phyloP scores from a whole-genome alignment of 2,888 invertebrate genomes.

The Ernsta delagoae region DNA sequence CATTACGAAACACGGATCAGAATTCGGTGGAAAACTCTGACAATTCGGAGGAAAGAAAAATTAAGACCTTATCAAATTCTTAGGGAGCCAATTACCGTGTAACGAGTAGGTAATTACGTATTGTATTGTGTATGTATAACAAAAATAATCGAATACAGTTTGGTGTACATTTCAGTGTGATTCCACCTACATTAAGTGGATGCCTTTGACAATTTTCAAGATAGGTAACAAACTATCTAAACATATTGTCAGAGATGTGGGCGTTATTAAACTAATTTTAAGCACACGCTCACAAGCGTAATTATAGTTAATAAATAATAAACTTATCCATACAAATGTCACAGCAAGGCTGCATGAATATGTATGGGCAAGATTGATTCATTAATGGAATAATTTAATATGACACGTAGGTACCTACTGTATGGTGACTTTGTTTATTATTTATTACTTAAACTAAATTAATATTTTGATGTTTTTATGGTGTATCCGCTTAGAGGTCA shows the following conservation, averaged over 20 bases:
- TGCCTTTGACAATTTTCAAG: constrained; percentile 9
- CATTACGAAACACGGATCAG: too few relatives aligned
- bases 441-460: not conserved
- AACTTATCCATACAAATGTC: constrained; percentile 49
- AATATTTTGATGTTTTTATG: not conserved
- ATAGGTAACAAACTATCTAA: too few relatives aligned
- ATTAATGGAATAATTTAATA: constrained; percentile 27
- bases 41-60: too few relatives aligned
- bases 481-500: not conserved
- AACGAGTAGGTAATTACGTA: too few relatives aligned
- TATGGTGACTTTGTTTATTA: constrained; percentile 16
- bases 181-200: constrained; percentile 7
- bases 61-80: too few relatives aligned
- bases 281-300: constrained; percentile 38
- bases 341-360: constrained; percentile 43
- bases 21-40: too few relatives aligned
- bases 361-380: constrained; percentile 38
- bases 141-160: too few relatives aligned
- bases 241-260: constrained; percentile 9
- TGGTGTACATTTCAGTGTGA: too few relatives aligned
- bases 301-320: constrained; percentile 54
- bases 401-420: constrained; percentile 12
- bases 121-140: too few relatives aligned
- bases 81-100: too few relatives aligned
- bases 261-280: constrained; percentile 27